Evolutionary conservation across 2,797 vertebrate species (phyloP), one percentile per base, ranked within the genome.

Genomic region (Gobionotothen gibberifrons): DNA sequence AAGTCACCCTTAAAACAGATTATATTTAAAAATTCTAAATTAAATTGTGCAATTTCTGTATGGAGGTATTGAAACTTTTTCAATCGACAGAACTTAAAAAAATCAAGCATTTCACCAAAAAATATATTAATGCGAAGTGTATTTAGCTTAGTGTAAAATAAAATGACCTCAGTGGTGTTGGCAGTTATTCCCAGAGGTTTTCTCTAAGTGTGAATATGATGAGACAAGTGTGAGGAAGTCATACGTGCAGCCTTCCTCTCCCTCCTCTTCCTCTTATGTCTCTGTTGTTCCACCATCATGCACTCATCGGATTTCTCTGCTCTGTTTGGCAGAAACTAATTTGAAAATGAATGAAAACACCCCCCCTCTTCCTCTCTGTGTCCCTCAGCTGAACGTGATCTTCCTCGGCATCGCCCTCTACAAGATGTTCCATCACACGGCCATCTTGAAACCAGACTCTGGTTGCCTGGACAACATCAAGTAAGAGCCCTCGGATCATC

Each of bases 341-440:
- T 90, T 86, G n/a, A 86, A 93, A 93, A 92, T 91, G 81, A 86
- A 91, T 83, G 77, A 69, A 83, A 74, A 74, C 78, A 75, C 52
- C 69, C 11, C 69, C 11, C 13, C 58, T 61, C 16, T 54, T 26
- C 79, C 9, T 58, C 5, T 66, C 26, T 72, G 21, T 72, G 17
- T 74, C 55, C 67, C 67, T 44, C 93, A 99, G 98, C 96, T 99
- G 85, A 99, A 99, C 60, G 96, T 99, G 83, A 98, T 99, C 90
- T 99, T 99, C 94, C 95, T 99, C 79, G 98, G 97, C 89, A 99
- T 99, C 72, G 98, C 98, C 48, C 97, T 99, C 69, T 99, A 99
- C 95, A 99, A 99, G 96, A 99, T 99, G 98, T 99, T 99, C 92
- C 98, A 99, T 93, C 98, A 99, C 92, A 98, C 98, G 39, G 97